phyloP scores from a whole-genome alignment of 2,113 vertebrate genomes.

The Physeter macrocephalus region DNA sequence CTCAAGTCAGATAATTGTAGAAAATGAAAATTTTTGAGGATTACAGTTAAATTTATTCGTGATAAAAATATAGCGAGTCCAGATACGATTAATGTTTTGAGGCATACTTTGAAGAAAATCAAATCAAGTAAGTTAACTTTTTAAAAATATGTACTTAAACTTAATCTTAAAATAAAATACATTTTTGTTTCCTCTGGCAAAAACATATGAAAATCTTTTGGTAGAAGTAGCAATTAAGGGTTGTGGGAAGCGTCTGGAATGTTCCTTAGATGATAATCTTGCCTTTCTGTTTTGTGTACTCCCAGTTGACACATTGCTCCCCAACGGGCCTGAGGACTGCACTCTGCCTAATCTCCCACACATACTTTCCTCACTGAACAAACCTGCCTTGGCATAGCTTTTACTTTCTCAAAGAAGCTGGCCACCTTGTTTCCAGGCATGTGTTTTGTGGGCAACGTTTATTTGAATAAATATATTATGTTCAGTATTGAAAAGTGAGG shows the following conservation, averaged over 20 bases:
- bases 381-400: background rate
- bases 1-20: background rate
- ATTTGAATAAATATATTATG: background rate
- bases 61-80: background rate
- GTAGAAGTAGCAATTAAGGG: background rate
- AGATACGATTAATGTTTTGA: background rate
- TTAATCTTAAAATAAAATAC: background rate
- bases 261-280: background rate
- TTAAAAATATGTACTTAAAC: background rate
- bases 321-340: background rate
- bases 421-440: background rate
- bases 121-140: background rate
- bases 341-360: background rate
- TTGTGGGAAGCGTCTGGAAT: background rate
- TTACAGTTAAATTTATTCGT: background rate
- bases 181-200: background rate
- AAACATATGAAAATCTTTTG: background rate
- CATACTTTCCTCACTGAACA: background rate
- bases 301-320: background rate
- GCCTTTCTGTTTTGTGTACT: background rate
- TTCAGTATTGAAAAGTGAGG: background rate
- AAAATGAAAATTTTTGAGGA: background rate
- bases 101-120: background rate
- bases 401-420: background rate
- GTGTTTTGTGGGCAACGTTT: background rate